Evolutionary conservation across 2,888 invertebrate species (phyloP), one percentile per base, ranked within the genome.

Genomic region (Microctonus aethiopoides): DNA sequence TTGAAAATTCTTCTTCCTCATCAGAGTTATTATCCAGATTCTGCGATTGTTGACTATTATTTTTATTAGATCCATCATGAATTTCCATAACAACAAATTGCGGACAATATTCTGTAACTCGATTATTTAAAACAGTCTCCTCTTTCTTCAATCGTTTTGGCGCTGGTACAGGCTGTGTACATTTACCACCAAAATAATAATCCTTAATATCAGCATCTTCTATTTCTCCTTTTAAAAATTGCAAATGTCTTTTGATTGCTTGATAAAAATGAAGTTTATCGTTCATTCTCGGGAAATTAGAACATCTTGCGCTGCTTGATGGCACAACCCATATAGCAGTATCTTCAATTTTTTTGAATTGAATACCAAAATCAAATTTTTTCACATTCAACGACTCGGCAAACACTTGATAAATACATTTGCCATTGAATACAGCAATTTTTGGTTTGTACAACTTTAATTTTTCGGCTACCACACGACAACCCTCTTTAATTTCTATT

Each of bases 281-380:
- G 0, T 65, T 63, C 85, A 86, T 85, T 60, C 82, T 75, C 0
- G 86, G 86, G 76, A 85, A 86, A 72, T 84, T 83, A 4, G 86
- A 81, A 60, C 86, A 86, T 4, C 86, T 78, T 3, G 86, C 86
- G 66, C 86, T 86, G 57, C 85, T 86, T 0, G 86, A 86, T 0
- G 86, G 86, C 7, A 83, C 84, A 3, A 86, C 86, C 86, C 86
- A 86, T 26, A 86, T 67, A 6, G 80, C 78, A 3, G 83, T 83
- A 0, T 83, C 74, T 0, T 77, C 83, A 13, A 85, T 76, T 13
- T 71, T 61, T 51, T 80, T 79, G 2, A 78, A 75, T 72, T 86
- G 86, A 2, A 86, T 72, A 10, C 86, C 86, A 72, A 86, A 86
- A 16, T 78, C 61, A 69, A 86, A 84, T 6, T 74, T 56, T 0